Percentiles rank a stretch among this genome's conserved stretches.
Conservation (phyloP, 2,113 vertebrate species). For the Sapayoa aenigma region DNA sequence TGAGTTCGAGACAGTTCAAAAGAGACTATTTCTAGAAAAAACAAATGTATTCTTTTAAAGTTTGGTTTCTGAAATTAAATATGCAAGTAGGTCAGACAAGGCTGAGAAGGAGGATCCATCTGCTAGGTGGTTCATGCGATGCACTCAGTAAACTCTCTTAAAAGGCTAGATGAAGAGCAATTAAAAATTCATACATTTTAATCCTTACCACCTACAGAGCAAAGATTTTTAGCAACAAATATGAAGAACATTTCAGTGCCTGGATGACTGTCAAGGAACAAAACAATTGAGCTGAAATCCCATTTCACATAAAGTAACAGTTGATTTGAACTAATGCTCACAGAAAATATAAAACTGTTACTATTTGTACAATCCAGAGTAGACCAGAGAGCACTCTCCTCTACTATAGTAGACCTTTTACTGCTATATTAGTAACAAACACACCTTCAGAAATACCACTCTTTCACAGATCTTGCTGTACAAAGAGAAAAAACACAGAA, state of each 20-base stretch:
- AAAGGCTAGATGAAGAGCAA: conserved; percentile 33
- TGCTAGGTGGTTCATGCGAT: conserved; percentile 47
- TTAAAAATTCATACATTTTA: conserved; percentile 70
- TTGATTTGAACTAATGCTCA: background rate
- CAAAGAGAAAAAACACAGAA: background rate
- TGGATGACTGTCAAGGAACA: background rate
- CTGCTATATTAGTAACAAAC: background rate
- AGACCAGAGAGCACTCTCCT: background rate
- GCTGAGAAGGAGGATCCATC: conserved; percentile 15
- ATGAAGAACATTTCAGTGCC: conserved; percentile 36
- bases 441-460: background rate
- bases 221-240: conserved; percentile 45
- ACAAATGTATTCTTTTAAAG: background rate
- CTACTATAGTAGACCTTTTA: background rate
- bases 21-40: conserved; percentile 22
- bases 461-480: background rate
- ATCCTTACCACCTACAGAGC: conserved; percentile 29
- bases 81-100: conserved; percentile 42
- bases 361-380: background rate
- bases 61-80: conserved; percentile 55
- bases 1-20: conserved; percentile 25
- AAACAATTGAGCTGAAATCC: background rate
- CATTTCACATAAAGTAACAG: background rate
- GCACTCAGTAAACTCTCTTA: conserved; percentile 32
- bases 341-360: background rate